A percentile compares a stretch with the other conserved stretches of the same genome.
Conservation (phyloP, 1,140 invertebrate genomes). For the Aleiodes sp. region DNA sequence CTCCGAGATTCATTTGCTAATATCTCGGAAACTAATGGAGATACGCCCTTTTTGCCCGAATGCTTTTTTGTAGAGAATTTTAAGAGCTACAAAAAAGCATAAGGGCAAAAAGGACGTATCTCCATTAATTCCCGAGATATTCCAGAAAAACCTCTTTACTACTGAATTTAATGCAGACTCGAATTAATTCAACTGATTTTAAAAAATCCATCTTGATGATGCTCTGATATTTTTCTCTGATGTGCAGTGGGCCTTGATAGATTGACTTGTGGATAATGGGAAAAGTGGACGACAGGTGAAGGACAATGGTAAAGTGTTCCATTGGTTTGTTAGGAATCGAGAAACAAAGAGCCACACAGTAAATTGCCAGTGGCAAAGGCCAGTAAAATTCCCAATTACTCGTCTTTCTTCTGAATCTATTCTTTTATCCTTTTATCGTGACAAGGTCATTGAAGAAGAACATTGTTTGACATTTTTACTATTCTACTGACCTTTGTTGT, state of each 20-base stretch:
- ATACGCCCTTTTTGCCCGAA: no score
- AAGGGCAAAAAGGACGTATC: no score
- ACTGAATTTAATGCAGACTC: no score
- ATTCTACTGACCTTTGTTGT: neutral
- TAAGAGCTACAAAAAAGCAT: no score
- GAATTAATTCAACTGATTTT: no score
- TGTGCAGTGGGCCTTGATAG: slow-evolving; percentile 4
- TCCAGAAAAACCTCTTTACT: no score
- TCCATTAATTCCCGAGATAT: no score
- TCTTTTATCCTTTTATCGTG: neutral
- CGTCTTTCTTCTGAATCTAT: neutral
- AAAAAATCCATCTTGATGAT: neutral
- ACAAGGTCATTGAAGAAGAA: slow-evolving; percentile 3
- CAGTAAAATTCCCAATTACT: slow-evolving; percentile 10
- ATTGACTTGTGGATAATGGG: slow-evolving; percentile 8
- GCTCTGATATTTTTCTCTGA: neutral
- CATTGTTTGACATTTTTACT: neutral
- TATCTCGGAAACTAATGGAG: no score
- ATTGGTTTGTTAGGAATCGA: neutral
- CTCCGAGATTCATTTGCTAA: no score
- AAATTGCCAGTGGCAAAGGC: slow-evolving; percentile 2
- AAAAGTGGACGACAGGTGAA: neutral
- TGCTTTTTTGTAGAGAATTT: no score
- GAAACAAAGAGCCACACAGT: slow-evolving; percentile 7
- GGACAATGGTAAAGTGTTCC: neutral